Conservation (phyloP, 2,888 invertebrate genomes). For the Drosophila kambysellisi region DNA sequence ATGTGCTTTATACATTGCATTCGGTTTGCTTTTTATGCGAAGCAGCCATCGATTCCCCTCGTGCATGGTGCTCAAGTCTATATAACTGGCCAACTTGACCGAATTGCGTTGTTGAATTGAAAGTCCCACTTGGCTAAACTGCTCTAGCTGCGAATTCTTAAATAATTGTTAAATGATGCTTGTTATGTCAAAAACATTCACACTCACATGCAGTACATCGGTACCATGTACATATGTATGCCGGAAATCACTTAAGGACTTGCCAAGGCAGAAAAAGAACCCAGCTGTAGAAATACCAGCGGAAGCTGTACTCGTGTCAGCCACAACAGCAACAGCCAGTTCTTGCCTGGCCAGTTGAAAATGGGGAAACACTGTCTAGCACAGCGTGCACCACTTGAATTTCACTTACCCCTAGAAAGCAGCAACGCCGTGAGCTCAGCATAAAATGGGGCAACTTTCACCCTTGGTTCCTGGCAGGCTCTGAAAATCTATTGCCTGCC, state of each 20-base stretch:
- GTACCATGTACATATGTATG: slow-evolving; percentile 14
- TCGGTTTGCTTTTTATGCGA: slow-evolving; percentile 10
- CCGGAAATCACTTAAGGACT: slow-evolving; percentile 70
- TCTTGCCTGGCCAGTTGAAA: slow-evolving; percentile 45
- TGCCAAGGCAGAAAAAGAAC: slow-evolving; percentile 24
- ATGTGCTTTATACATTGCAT: slow-evolving; percentile 39
- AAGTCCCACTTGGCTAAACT: slow-evolving; percentile 48
- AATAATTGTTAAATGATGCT: slow-evolving; percentile 81
- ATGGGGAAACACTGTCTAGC: slow-evolving; percentile 69
- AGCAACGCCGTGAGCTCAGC: slow-evolving; percentile 25
- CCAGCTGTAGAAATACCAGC: slow-evolving; percentile 20
- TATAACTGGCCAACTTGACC: slow-evolving; percentile 58
- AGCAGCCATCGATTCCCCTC: not conserved
- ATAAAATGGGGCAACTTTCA: slow-evolving; percentile 69
- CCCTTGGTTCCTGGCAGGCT: slow-evolving; percentile 48
- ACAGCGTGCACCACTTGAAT: slow-evolving; percentile 77
- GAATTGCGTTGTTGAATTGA: slow-evolving; percentile 58
- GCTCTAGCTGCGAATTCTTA: slow-evolving; percentile 60
- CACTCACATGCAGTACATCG: slow-evolving; percentile 33
- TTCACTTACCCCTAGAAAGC: slow-evolving; percentile 66
- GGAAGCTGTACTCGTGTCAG: not conserved
- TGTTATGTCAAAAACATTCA: slow-evolving; percentile 77
- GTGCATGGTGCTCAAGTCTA: slow-evolving; percentile 8
- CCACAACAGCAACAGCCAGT: slow-evolving; percentile 15
- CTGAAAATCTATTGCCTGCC: slow-evolving; percentile 78